Evolutionary conservation across 2,888 invertebrate species (phyloP).

Genomic region (Melikaiella ostensackeni): DNA sequence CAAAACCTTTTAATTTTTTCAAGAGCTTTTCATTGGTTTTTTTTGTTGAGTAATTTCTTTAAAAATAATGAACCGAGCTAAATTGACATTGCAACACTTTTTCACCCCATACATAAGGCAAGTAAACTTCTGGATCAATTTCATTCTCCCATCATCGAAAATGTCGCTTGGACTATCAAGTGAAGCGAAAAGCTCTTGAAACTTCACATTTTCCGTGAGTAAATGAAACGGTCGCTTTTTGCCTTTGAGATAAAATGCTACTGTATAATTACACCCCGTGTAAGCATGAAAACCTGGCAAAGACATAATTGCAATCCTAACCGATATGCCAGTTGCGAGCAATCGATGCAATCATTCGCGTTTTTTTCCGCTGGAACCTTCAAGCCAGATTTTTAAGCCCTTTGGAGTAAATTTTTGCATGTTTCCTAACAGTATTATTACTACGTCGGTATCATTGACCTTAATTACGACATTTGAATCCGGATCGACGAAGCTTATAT

Average conservation of each 20-base stretch:
- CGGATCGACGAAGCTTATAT: slow-evolving; percentile 50
- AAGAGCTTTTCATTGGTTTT: too few relatives aligned
- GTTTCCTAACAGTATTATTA: slow-evolving; percentile 60
- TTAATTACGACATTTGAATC: slow-evolving; percentile 59
- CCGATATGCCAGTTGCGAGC: slow-evolving; percentile 56
- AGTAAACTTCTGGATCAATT: too few relatives aligned
- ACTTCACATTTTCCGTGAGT: too few relatives aligned
- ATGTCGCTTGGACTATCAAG: too few relatives aligned
- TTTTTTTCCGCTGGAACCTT: slow-evolving; percentile 38
- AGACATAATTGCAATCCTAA: slow-evolving; percentile 57
- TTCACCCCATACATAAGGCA: too few relatives aligned
- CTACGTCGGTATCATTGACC: slow-evolving; percentile 59
- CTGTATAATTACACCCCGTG: slow-evolving; percentile 35
- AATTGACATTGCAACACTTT: too few relatives aligned
- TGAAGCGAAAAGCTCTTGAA: too few relatives aligned
- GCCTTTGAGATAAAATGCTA: slow-evolving; percentile 30
- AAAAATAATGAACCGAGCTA: too few relatives aligned
- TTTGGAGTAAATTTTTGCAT: slow-evolving; percentile 55
- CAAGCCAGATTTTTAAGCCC: slow-evolving; percentile 1
- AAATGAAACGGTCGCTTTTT: background rate
- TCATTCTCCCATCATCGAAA: too few relatives aligned
- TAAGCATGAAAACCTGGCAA: slow-evolving; percentile 24
- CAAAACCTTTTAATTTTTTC: too few relatives aligned
- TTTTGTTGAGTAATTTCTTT: too few relatives aligned
- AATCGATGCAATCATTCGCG: slow-evolving; percentile 56